These are phyloP conservation scores for Linnaemya vulpina DNA, from an alignment of 2,888 invertebrate species.

Conservation along the genomic window DNA sequence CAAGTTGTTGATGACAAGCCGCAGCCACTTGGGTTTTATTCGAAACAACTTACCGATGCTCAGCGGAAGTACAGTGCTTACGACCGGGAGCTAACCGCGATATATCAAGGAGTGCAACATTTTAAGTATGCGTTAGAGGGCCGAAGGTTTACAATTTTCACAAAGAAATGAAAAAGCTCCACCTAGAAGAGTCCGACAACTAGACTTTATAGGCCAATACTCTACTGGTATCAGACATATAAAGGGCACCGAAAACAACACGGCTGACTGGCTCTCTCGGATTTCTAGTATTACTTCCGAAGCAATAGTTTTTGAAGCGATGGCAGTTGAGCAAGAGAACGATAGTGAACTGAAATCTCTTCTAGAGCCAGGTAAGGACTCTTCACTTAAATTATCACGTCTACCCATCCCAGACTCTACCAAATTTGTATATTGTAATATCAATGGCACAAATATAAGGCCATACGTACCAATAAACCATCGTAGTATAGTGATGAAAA, in stretches of 20 bases:
- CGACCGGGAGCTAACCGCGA: slow-evolving; percentile 78
- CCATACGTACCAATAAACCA: slow-evolving; percentile 13
- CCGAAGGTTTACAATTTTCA: slow-evolving; percentile 6
- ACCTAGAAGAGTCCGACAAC: slow-evolving; percentile 78
- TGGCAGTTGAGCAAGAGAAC: slow-evolving; percentile 11
- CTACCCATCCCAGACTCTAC: slow-evolving; percentile 48
- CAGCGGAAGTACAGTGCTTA: slow-evolving; percentile 38
- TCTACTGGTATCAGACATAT: slow-evolving; percentile 44
- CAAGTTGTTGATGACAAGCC: not conserved
- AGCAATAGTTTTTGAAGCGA: not conserved
- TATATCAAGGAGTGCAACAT: slow-evolving; percentile 77
- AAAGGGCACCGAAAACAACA: slow-evolving; percentile 53
- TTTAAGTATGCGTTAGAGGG: slow-evolving; percentile 70
- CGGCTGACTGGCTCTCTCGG: slow-evolving; percentile 65
- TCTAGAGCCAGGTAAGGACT: not conserved
- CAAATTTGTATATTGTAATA: slow-evolving; percentile 63
- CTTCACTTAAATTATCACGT: slow-evolving; percentile 46
- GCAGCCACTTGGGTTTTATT: slow-evolving; percentile 45
- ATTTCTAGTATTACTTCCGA: slow-evolving; percentile 1
- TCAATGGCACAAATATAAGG: slow-evolving; percentile 27
- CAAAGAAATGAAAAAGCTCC: slow-evolving; percentile 75
- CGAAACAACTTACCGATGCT: slow-evolving; percentile 8
- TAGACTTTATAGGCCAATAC: slow-evolving; percentile 76
- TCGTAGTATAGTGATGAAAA: not conserved
- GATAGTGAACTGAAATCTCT: not conserved